phyloP scores from a whole-genome alignment of 2,888 invertebrate genomes.

The Augiades crinisus region DNA sequence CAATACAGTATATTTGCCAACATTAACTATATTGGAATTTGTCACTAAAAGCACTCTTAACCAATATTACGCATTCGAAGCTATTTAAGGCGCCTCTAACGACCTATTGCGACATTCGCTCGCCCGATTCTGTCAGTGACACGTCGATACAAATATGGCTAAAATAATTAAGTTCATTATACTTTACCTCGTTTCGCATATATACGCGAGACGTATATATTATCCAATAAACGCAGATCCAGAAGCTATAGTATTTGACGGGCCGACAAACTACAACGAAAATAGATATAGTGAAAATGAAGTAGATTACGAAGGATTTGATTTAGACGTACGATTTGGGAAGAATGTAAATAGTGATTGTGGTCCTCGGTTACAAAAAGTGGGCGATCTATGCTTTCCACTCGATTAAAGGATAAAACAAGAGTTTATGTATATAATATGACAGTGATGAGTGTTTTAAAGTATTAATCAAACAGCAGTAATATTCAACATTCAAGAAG shows the following conservation, averaged over 20 bases:
- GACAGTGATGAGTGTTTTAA: no score
- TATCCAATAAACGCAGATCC: constrained; percentile 45
- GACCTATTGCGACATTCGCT: constrained; percentile 6
- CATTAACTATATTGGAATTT: no score
- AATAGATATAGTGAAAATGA: constrained; percentile 34
- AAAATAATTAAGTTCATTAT: constrained; percentile 6
- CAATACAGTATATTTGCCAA: no score
- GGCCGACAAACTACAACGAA: constrained; percentile 49
- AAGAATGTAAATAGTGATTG: constrained; percentile 31
- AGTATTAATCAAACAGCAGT: no score
- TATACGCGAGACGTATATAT: constrained; percentile 37
- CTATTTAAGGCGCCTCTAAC: constrained; percentile 8
- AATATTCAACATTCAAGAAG: no score
- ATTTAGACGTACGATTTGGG: constrained; percentile 35
- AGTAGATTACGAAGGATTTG: constrained; percentile 40
- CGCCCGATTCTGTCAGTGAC: neutral
- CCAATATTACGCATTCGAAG: neutral
- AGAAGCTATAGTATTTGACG: constrained; percentile 53
- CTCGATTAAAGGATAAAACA: constrained; percentile 30
- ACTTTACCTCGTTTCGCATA: constrained; percentile 12
- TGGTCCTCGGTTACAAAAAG: constrained; percentile 38
- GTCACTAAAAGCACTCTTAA: no score
- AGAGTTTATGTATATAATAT: no score
- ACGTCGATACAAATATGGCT: constrained; percentile 9
- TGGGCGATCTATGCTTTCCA: constrained; percentile 39